Conservation (phyloP, 2,888 invertebrate species). For the Globia sparganii region DNA sequence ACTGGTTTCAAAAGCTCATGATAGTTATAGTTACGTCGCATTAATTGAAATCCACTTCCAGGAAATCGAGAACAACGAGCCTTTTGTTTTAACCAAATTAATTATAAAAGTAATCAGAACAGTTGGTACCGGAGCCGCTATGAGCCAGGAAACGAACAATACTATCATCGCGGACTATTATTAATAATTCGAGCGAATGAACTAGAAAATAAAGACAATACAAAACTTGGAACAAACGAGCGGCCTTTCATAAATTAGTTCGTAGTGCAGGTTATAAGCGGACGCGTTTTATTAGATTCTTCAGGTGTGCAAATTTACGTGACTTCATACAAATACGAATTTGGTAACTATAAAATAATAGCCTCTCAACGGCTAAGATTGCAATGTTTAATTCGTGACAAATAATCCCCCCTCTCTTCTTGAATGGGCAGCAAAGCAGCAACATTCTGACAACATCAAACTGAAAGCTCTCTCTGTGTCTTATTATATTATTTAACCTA, state of each 20-base stretch:
- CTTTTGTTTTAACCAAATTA: conserved; percentile 55
- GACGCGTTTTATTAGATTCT: conserved; percentile 22
- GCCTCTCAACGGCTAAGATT: too few relatives aligned
- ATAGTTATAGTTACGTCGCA: not conserved
- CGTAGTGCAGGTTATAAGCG: conserved; percentile 7
- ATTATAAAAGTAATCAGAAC: conserved; percentile 64
- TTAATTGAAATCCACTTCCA: conserved; percentile 13
- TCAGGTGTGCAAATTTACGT: not conserved
- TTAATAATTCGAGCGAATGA: conserved; percentile 60
- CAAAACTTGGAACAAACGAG: conserved; percentile 68
- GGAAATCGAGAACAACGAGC: conserved; percentile 6
- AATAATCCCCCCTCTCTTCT: too few relatives aligned
- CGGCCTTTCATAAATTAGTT: conserved; percentile 54
- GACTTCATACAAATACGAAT: too few relatives aligned
- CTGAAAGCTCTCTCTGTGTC: too few relatives aligned
- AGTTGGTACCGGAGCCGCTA: conserved; percentile 21
- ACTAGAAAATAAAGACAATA: conserved; percentile 70
- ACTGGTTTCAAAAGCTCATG: too few relatives aligned
- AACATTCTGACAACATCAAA: too few relatives aligned
- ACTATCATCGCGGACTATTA: conserved; percentile 56
- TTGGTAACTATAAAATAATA: too few relatives aligned
- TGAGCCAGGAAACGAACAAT: conserved; percentile 52
- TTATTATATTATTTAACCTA: too few relatives aligned
- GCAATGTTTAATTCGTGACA: too few relatives aligned
- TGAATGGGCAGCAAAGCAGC: too few relatives aligned